Percentiles rank a stretch among this genome's conserved stretches.
Evolutionary conservation across 2,797 vertebrate species (phyloP).

Genomic region (Clarias laeviceps): DNA sequence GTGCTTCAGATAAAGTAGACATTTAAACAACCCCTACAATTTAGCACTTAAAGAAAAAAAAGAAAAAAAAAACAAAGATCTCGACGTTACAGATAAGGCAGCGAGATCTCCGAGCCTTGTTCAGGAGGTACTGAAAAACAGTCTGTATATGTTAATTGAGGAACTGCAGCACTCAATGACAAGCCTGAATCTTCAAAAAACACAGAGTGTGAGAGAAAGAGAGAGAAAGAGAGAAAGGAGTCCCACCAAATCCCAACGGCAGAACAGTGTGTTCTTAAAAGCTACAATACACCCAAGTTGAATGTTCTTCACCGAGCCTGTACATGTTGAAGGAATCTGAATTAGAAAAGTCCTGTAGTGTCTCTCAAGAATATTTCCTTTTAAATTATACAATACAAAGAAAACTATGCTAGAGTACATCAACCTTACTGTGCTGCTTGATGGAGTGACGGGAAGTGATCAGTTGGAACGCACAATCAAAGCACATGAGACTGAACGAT

Average conservation of each 20-base stretch:
- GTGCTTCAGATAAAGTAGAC: slow-evolving; percentile 43
- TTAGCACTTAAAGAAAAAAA: not conserved
- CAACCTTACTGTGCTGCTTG: slow-evolving; percentile 44
- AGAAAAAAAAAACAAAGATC: not conserved
- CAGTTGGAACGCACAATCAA: slow-evolving; percentile 42
- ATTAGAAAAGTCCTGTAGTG: slow-evolving; percentile 55
- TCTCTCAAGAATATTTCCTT: slow-evolving; percentile 49
- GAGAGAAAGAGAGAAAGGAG: too few relatives aligned
- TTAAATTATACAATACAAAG: slow-evolving; percentile 46
- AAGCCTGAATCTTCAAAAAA: slow-evolving; percentile 16
- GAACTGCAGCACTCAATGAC: not conserved
- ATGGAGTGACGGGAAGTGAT: slow-evolving; percentile 32
- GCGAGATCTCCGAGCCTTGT: slow-evolving; percentile 49
- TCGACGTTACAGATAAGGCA: slow-evolving; percentile 53
- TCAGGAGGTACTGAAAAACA: slow-evolving; percentile 49
- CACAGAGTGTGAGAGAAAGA: not conserved
- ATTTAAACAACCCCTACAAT: slow-evolving; percentile 14
- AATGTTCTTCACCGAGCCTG: slow-evolving; percentile 29
- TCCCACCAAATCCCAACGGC: slow-evolving; percentile 18
- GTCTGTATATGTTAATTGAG: slow-evolving; percentile 12
- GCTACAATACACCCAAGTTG: slow-evolving; percentile 41
- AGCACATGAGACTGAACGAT: slow-evolving; percentile 27
- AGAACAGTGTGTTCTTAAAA: slow-evolving; percentile 45
- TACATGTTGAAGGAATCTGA: slow-evolving; percentile 36
- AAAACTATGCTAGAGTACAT: slow-evolving; percentile 47